Base-by-base conservation (phyloP, 1,140 invertebrate genomes). In the Radopholus similis region DNA sequence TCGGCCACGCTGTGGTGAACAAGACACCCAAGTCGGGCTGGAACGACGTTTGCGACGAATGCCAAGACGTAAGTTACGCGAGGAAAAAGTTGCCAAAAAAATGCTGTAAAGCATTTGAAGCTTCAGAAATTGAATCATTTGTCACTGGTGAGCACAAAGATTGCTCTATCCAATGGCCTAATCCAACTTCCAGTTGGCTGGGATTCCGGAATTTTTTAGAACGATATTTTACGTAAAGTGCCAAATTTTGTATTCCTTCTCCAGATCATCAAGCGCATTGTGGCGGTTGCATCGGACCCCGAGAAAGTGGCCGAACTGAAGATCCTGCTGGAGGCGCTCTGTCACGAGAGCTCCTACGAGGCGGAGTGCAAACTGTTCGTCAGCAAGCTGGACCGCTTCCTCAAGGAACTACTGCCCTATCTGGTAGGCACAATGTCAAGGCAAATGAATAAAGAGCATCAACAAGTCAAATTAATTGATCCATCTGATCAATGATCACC, bases 311-410 rank as follows among this genome's bases (percentile, higher is more conserved):
- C 67, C 11, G 74, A 78, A 34, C 62, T 81, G 44, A 82, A 81
- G 51, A 44, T 70, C 21, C 34, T 81, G n/a, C 77, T 81, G 30
- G 51, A 35, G 11, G 47, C 66, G 32, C 54, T 78, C 11, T 81
- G 80, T 58, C 47, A 75, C n/a, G 74, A 78, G 57, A 82, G 77
- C 63, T 71, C 57, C 26, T 82, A 81, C 34, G 71, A 59, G 4
- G 69, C 71, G 2, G 79, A 81, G 55, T 81, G 79, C 67, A 57
- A 58, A 37, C 28, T 82, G n/a, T 72, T 81, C 57, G 79, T 81
- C 54, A 65, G 49, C 44, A 73, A 76, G 34, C 44, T 81, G 11
- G 80, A 82, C 62, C 54, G 67, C 3, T 71, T 81, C 65, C 67
- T 81, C 38, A 58, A 77, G 4, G 65, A 74, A 60, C 65, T 81